phyloP scores from a whole-genome alignment of 2,797 vertebrate species.

The Pseudochirops cupreus region DNA sequence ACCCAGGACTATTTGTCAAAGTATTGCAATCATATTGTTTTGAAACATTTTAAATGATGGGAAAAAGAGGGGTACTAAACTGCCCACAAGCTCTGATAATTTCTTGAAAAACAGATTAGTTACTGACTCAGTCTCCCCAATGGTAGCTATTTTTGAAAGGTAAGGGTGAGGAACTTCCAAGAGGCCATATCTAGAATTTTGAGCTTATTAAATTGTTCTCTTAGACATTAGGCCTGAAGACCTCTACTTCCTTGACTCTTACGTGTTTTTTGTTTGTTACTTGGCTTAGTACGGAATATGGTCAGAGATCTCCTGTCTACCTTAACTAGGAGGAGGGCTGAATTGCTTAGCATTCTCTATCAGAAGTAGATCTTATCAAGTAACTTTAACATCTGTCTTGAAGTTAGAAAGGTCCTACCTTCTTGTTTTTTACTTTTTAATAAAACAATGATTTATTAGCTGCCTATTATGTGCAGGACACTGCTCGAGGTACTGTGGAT shows the following conservation, averaged over 20 bases:
- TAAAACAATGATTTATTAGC: neutral
- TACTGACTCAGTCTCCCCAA: neutral
- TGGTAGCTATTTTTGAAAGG: neutral
- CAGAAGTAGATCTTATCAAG: neutral
- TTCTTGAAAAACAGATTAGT: neutral
- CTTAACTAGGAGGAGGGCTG: neutral
- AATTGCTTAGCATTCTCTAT: neutral
- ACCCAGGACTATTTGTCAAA: neutral
- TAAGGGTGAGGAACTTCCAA: neutral
- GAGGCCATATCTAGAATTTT: neutral
- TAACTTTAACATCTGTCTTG: neutral
- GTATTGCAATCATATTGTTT: neutral
- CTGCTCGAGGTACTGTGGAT: neutral
- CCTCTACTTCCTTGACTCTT: neutral
- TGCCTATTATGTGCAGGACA: neutral
- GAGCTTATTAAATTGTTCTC: neutral
- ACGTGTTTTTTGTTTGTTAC: neutral
- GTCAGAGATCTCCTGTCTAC: neutral
- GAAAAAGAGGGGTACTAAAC: neutral
- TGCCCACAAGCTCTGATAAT: neutral
- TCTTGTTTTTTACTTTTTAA: neutral
- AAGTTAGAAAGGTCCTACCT: neutral
- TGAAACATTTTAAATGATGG: neutral
- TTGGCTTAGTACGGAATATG: neutral
- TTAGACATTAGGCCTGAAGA: neutral